phyloP scores from a whole-genome alignment of 2,797 vertebrate species.

The Leptoclinus maculatus region DNA sequence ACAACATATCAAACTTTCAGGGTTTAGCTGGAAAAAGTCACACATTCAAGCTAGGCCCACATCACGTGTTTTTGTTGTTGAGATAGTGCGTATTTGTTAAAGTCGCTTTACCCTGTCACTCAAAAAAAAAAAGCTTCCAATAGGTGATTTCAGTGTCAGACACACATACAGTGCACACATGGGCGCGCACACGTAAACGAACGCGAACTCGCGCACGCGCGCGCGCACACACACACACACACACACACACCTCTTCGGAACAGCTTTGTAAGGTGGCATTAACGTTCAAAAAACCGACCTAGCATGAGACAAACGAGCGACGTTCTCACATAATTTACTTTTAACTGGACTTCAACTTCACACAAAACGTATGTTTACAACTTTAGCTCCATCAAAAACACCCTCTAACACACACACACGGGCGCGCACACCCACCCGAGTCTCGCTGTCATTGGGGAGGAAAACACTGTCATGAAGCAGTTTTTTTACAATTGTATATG shows the following conservation, averaged over 20 bases:
- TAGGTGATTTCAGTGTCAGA: constrained; percentile 42
- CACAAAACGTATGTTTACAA: constrained; percentile 53
- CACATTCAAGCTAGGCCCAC: background rate
- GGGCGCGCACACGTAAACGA: constrained; percentile 27
- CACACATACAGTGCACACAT: background rate
- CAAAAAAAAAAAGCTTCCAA: constrained; percentile 11
- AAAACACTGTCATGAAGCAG: constrained; percentile 41
- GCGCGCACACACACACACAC: background rate
- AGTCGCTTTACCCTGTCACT: background rate
- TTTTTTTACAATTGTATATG: constrained; percentile 18
- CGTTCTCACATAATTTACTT: background rate
- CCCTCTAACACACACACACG: constrained; percentile 38
- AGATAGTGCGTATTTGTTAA: background rate
- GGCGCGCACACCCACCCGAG: constrained; percentile 66
- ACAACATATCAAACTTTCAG: background rate
- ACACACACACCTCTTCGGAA: constrained; percentile 60
- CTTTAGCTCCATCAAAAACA: constrained; percentile 70
- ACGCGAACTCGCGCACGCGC: constrained; percentile 49
- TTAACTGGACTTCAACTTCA: background rate
- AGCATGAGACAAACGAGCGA: constrained; percentile 15
- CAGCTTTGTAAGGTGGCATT: constrained; percentile 56
- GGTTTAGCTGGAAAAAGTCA: constrained; percentile 40
- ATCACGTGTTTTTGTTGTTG: background rate
- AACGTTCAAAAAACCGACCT: constrained; percentile 20
- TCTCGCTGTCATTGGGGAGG: constrained; percentile 58